Base-by-base conservation (phyloP, 2,888 invertebrate species). In the Calameuta pallipes region DNA sequence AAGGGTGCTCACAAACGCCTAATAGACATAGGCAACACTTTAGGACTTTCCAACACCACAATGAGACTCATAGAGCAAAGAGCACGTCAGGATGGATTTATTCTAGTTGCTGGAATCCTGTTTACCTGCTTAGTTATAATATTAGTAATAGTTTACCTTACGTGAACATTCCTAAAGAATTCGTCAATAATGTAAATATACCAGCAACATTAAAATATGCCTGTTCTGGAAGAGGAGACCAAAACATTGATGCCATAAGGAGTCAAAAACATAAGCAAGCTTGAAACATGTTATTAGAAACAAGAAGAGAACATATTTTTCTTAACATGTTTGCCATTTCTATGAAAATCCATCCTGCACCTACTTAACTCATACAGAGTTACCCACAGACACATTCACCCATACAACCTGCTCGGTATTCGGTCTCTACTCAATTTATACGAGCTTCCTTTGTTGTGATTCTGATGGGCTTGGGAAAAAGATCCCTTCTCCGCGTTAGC, bases 41-140 rank as follows among this genome's bases (percentile, higher is more conserved):
- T 99, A 23, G 99, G 99, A 0, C 92, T 99, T 75, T 98, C 98
- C 11, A 98, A 98, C 90, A 97, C 98, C 12, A 98, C 98, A 1
- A 98, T 99, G 95, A 95, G 97, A 83, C 93, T 98, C 69, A 98
- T 99, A 85, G 98, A 99, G 89, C 93, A 96, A 77, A 92, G 99
- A 84, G 95, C 96, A 11, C 93, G 94, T 1, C 97, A 98, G 89
- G 99, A 99, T 91, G 98, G 97, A 91, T 95, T 96, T 88, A 94
- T 99, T 82, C 93, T 99, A 80, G 93, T 97, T 80, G 96, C 96
- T 11, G 98, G 98, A 76, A 97, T 98, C 95, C 90, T 97, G 75
- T 91, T 97, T 30, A 98, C 98, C 0, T 91, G 96, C 78, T 88
- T 96, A 77, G 93, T 98, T 78, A 97, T 99, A 89, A 93, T 95